Conservation (phyloP, 2,888 invertebrate genomes). For the Cheilosia vulpina region DNA sequence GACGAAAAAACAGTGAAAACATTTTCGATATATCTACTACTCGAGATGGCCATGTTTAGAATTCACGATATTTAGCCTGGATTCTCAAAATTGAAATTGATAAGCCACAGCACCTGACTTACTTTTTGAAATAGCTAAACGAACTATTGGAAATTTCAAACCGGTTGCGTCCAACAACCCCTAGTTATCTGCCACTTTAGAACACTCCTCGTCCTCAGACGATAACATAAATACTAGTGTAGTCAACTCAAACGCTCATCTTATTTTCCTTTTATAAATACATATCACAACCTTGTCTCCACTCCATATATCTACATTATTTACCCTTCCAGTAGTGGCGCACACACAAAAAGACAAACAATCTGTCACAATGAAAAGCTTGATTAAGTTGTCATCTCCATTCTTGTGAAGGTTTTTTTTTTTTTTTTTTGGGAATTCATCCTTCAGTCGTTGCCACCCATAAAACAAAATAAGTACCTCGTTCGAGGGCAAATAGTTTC, state of each 20-base stretch:
- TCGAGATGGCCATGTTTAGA: too few relatives aligned
- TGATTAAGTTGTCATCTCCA: conserved; percentile 70
- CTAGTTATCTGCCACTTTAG: too few relatives aligned
- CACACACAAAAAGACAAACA: conserved; percentile 50
- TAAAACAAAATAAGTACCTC: not conserved
- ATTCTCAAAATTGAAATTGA: too few relatives aligned
- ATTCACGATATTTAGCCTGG: too few relatives aligned
- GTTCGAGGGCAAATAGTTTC: conserved; percentile 30
- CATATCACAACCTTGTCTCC: not conserved
- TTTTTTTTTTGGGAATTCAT: conserved; percentile 6
- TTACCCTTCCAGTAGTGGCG: not conserved
- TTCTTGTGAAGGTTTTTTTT: conserved; percentile 6
- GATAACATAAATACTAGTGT: not conserved
- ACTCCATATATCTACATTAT: not conserved
- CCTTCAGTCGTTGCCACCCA: not conserved
- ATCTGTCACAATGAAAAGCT: conserved; percentile 53
- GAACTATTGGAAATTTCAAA: too few relatives aligned
- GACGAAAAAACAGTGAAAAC: too few relatives aligned
- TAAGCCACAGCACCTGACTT: too few relatives aligned
- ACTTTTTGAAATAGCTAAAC: too few relatives aligned
- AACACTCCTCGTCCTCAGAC: too few relatives aligned
- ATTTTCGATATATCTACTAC: too few relatives aligned
- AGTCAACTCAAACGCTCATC: conserved; percentile 10
- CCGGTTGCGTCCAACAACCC: too few relatives aligned
- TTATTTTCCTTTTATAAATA: conserved; percentile 8